Evolutionary conservation across 2,888 invertebrate genomes (phyloP).

Genomic region (Pandemis cinnamomeana): DNA sequence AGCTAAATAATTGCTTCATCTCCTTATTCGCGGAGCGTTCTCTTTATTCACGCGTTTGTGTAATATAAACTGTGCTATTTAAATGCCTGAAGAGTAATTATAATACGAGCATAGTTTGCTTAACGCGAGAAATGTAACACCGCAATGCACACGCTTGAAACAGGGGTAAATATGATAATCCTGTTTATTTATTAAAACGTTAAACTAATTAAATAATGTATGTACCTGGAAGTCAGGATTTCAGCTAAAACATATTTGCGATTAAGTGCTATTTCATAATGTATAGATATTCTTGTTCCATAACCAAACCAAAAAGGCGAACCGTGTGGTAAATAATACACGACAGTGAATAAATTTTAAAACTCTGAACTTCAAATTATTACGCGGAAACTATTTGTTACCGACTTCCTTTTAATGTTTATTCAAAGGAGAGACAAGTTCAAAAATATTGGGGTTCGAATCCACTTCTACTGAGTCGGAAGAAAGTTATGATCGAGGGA

Average conservation of each 20-base stretch:
- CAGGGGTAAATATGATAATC: conserved; percentile 1
- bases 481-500: conserved; percentile 67
- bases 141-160: conserved; percentile 9
- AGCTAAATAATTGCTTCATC: conserved; percentile 81
- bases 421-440: conserved; percentile 58
- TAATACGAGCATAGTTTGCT: conserved; percentile 33
- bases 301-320: background rate
- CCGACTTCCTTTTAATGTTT: conserved; percentile 63
- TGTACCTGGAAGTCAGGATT: too few relatives aligned
- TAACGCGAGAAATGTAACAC: conserved; percentile 12
- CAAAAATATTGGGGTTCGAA: conserved; percentile 56
- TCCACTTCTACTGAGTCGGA: conserved; percentile 51
- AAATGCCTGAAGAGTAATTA: conserved; percentile 25
- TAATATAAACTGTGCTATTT: conserved; percentile 36
- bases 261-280: too few relatives aligned
- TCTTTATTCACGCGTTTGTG: conserved; percentile 45
- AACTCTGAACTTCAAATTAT: conserved; percentile 44
- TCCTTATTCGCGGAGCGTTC: conserved; percentile 56
- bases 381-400: conserved; percentile 67
- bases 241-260: too few relatives aligned
- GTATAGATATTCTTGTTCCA: too few relatives aligned
- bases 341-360: conserved; percentile 11
- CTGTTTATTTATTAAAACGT: background rate
- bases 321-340: background rate
- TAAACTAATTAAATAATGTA: background rate